A percentile compares a stretch with the other conserved stretches of the same genome.
Evolutionary conservation across 1,140 invertebrate species (phyloP).

Genomic region (Sarcophaga bullata): DNA sequence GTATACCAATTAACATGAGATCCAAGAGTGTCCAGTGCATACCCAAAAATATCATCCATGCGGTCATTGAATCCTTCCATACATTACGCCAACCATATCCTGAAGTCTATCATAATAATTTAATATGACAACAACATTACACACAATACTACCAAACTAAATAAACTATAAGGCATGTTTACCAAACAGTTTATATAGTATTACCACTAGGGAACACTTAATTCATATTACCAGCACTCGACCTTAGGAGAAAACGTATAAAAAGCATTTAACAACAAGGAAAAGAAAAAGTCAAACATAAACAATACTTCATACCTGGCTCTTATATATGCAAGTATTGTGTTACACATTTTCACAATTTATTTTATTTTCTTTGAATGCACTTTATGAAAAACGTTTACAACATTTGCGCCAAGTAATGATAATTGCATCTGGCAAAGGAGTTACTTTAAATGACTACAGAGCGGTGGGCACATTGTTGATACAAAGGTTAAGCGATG

Average conservation of each 20-base stretch:
- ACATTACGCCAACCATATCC: no score
- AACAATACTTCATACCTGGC: no score
- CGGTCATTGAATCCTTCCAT: no score
- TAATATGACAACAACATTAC: not conserved
- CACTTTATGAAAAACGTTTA: not conserved
- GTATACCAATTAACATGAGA: no score
- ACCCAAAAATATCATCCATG: no score
- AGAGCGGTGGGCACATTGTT: no score
- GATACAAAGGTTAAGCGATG: no score
- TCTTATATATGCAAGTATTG: not conserved
- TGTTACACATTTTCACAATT: not conserved
- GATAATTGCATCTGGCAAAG: no score
- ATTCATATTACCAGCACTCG: slow-evolving; percentile 5
- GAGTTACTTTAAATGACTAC: no score
- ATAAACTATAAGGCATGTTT: not conserved
- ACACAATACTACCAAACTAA: no score
- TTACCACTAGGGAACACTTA: not conserved
- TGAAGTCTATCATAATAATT: not conserved
- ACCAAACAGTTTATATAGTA: not conserved
- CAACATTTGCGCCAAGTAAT: not conserved
- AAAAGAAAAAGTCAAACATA: not conserved
- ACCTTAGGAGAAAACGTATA: not conserved
- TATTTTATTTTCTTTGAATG: slow-evolving; percentile 16
- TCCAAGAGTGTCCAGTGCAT: no score
- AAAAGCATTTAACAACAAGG: not conserved